Evolutionary conservation across 2,797 vertebrate species (phyloP).

Genomic region (Syngnathus acus): DNA sequence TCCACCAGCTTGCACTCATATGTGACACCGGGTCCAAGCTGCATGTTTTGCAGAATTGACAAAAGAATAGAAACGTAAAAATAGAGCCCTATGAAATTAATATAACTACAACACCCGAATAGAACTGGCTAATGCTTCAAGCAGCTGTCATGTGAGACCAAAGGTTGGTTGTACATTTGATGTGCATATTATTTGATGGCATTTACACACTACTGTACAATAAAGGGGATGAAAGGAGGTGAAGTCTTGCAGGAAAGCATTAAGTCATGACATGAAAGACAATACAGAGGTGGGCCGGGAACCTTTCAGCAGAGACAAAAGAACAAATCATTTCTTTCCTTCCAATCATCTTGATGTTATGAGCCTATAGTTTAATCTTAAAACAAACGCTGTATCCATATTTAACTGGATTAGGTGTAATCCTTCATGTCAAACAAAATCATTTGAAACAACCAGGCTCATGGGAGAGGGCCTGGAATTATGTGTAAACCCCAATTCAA

Average conservation of each 20-base stretch:
- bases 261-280: constrained; percentile 26
- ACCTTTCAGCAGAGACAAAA: constrained; percentile 17
- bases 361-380: constrained; percentile 42
- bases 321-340: constrained; percentile 38
- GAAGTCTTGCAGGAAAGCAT: constrained; percentile 23
- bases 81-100: constrained; percentile 32
- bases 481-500: constrained; percentile 41
- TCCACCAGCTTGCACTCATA: too few relatives aligned
- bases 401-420: constrained; percentile 54
- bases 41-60: too few relatives aligned
- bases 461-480: constrained; percentile 31
- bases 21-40: too few relatives aligned
- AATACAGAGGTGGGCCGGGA: constrained; percentile 23
- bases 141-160: constrained; percentile 28
- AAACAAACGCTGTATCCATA: constrained; percentile 30
- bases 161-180: constrained; percentile 18
- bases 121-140: constrained; percentile 47
- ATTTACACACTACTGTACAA: constrained; percentile 19
- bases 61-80: constrained; percentile 19
- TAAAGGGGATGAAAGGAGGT: constrained; percentile 21
- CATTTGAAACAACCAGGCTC: constrained; percentile 17
- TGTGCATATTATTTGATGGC: constrained; percentile 21
- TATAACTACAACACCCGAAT: constrained; percentile 28
- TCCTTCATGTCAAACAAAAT: constrained; percentile 47
- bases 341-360: constrained; percentile 25